Evolutionary conservation across 2,113 vertebrate genomes (phyloP).

Genomic region (Marmota flaviventris): DNA sequence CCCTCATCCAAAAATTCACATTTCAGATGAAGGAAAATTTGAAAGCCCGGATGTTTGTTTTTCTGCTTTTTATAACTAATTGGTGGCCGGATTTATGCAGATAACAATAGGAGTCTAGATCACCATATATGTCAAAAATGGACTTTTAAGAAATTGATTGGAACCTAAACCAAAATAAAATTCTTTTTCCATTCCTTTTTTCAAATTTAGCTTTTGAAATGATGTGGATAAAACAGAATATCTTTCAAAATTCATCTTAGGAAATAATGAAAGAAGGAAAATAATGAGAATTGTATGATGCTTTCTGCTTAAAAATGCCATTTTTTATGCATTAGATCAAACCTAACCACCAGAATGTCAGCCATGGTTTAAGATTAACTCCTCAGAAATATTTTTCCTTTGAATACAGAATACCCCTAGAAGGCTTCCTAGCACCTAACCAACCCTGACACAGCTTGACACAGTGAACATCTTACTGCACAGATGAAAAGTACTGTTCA

Average conservation of each 20-base stretch:
- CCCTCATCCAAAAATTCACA: conserved; percentile 34
- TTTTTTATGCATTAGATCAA: conserved; percentile 41
- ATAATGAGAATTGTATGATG: background rate
- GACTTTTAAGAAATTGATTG: background rate
- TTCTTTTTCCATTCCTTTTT: background rate
- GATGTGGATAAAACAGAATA: background rate
- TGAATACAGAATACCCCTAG: conserved; percentile 43
- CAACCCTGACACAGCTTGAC: background rate
- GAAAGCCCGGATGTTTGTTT: background rate
- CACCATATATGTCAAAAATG: background rate
- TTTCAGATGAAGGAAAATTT: background rate
- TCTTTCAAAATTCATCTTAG: conserved; percentile 44
- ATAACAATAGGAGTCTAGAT: background rate
- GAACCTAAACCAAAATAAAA: background rate
- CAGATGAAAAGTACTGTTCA: background rate
- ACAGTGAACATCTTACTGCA: background rate
- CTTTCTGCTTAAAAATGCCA: background rate
- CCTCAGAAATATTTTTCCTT: conserved; percentile 18
- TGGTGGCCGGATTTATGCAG: background rate
- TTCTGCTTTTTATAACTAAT: background rate
- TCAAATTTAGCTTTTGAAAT: conserved; percentile 22
- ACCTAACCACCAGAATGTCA: background rate
- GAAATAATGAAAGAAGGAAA: background rate
- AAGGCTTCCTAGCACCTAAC: conserved; percentile 3
- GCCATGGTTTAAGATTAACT: conserved; percentile 27